Evolutionary conservation across 1,140 invertebrate genomes (phyloP), one percentile per base, ranked within the genome.

Genomic region (Oncopeltus fasciatus): DNA sequence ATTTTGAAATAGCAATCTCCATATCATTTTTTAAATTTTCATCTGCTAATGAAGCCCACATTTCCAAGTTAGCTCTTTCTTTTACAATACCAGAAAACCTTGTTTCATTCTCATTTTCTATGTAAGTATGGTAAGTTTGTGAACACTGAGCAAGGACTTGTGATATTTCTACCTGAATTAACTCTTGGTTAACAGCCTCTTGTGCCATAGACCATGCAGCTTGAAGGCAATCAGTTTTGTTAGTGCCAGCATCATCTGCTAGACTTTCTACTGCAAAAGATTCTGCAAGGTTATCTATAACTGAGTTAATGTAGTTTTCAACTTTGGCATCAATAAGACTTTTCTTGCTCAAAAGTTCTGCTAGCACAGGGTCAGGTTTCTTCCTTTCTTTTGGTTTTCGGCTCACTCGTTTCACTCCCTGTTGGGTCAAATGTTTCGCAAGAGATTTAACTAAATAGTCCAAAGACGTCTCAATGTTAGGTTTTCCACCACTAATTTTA

Each of bases 131-230:
- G 67, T 84, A 85, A 14, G 80, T 72, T 66, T 83, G 81, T 9
- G 82, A 82, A 65, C 81, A 83, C 18, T 81, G 76, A 59, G 77
- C 75, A 64, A 87, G 78, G 2, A 86, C 82, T 64, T 86, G 83
- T 16, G 83, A 80, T 60, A 87, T 83, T 72, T 88, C 85, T 0
- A 81, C 80, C 67, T 85, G 83, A 14, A 86, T 81, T 1, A 88
- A 72, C 69, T 87, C 84, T 20, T 81, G 78, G 66, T 83, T 84
- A 2, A 87, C 80, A 0, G 81, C 80, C 68, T 87, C 82, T 63
- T 83, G 79, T 1, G 85, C 84, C 44, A 80, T 73, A 38, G 76
- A 78, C 81, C 81, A 84, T 2, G 83, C 81, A 66, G 85, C 81
- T 24, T 83, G 78, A 44, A 86, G 76, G 27, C 75, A 73, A 57